Evolutionary conservation across 2,113 vertebrate genomes (phyloP).

Genomic region (Martes martes): DNA sequence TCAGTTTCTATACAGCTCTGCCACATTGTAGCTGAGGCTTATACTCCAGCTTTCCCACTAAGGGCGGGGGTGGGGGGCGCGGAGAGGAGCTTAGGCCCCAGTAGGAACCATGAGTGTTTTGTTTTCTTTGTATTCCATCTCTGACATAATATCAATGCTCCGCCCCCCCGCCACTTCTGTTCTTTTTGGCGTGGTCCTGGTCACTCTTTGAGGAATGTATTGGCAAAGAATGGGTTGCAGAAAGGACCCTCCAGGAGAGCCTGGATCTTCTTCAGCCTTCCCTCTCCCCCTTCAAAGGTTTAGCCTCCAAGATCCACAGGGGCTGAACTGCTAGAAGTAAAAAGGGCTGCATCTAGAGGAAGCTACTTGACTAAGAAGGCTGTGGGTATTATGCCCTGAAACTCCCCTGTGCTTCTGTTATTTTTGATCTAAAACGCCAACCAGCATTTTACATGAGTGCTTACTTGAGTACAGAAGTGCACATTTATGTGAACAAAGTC

Average conservation of each 20-base stretch:
- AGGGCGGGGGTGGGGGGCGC: fast-evolving
- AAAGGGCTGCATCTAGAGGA: background rate
- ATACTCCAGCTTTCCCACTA: background rate
- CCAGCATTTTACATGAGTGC: background rate
- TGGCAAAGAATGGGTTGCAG: background rate
- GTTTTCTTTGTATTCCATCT: background rate
- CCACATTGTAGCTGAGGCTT: background rate
- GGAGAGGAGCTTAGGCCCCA: background rate
- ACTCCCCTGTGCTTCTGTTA: background rate
- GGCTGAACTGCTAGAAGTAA: background rate
- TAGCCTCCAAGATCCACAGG: background rate
- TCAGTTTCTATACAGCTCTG: background rate
- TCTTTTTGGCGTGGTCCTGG: too few species aligned
- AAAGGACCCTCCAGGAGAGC: background rate
- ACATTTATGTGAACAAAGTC: background rate
- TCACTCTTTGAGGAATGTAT: background rate
- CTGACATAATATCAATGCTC: background rate
- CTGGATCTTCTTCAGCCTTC: background rate
- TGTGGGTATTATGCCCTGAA: background rate
- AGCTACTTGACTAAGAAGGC: background rate
- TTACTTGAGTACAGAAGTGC: background rate
- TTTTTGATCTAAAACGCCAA: background rate
- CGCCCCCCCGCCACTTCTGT: fast-evolving
- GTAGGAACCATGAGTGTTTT: background rate
- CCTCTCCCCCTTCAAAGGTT: background rate